Evolutionary conservation across 1,140 invertebrate species (phyloP), one percentile per base, ranked within the genome.

Genomic region (Holcopasites calliopsidis): DNA sequence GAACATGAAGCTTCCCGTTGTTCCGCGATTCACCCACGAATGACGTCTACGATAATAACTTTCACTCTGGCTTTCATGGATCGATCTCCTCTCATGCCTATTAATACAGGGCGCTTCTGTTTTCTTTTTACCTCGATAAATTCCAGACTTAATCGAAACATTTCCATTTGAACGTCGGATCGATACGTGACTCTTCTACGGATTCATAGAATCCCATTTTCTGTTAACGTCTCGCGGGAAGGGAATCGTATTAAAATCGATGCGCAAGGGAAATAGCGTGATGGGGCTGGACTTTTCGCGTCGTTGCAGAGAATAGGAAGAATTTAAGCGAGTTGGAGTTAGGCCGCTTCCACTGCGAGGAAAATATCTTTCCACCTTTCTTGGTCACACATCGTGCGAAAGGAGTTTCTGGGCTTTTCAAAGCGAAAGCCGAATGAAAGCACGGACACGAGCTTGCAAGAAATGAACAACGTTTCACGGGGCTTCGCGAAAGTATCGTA

Each of bases 21-120:
- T 10, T 71, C 55, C 31, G 60, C 28, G 49, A 71, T 71, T 49
- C 68, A 35, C 42, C 40, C 58, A 58, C 21, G n/a, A 70, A 71
- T 71, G 49, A 71, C 60, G 40, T 6, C 16, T 21, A 55, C 40
- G 55, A 71, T 50, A 49, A 71, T 70, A n/a, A n/a, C n/a, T 58
- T 70, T 47, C 54, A 33, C n/a, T n/a, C 65, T 33, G 33, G 21
- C 38, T 31, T 31, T 33, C 40, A 28, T 69, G 35, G 26, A 57
- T 57, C 65, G 65, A 69, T 69, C 33, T 57, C 50, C n/a, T n/a
- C n/a, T 28, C 50, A 1, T 28, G 13, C n/a, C 7, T 7, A 1
- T 31, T 18, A 35, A 13, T 28, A 35, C 18, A n/a, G n/a, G n/a
- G n/a, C n/a, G n/a, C n/a, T n/a, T n/a, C 3, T 21, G 18, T 10